Evolutionary conservation across 2,888 invertebrate species (phyloP).

Genomic region (Cantharis flavilabris): DNA sequence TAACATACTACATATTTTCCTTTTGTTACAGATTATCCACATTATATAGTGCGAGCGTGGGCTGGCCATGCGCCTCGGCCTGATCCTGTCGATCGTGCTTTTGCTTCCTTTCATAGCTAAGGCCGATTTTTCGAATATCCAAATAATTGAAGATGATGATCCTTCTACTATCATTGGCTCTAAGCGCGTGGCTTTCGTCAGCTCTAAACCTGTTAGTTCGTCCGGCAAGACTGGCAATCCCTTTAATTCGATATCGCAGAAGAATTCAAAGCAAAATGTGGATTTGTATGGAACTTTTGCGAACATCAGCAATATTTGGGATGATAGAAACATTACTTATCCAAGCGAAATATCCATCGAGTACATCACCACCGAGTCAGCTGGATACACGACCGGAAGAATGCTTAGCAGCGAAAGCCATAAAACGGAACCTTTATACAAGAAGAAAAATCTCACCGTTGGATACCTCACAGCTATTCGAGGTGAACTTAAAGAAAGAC

Average conservation of each 20-base stretch:
- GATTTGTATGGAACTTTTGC: constrained; percentile 27
- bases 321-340: constrained; percentile 33
- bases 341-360: constrained; percentile 19
- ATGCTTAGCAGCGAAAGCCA: constrained; percentile 41
- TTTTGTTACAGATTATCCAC: constrained; percentile 42
- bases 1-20: neutral
- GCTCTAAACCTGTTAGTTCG: constrained; percentile 26
- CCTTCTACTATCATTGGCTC: constrained; percentile 24
- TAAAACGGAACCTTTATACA: constrained; percentile 59
- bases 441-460: constrained; percentile 70
- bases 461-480: constrained; percentile 86
- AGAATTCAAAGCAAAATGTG: constrained; percentile 31
- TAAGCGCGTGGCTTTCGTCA: constrained; percentile 21
- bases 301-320: constrained; percentile 7
- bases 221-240: constrained; percentile 25
- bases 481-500: constrained; percentile 71
- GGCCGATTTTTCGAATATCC: constrained; percentile 30
- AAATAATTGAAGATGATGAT: constrained; percentile 19
- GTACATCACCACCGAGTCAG: constrained; percentile 13
- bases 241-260: constrained; percentile 28
- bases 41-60: constrained; percentile 56
- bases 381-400: constrained; percentile 15
- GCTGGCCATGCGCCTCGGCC: constrained; percentile 66
- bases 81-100: constrained; percentile 59
- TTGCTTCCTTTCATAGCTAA: constrained; percentile 49